Base-by-base conservation (phyloP, 2,797 vertebrate species). In the Poliocrania exsul region DNA sequence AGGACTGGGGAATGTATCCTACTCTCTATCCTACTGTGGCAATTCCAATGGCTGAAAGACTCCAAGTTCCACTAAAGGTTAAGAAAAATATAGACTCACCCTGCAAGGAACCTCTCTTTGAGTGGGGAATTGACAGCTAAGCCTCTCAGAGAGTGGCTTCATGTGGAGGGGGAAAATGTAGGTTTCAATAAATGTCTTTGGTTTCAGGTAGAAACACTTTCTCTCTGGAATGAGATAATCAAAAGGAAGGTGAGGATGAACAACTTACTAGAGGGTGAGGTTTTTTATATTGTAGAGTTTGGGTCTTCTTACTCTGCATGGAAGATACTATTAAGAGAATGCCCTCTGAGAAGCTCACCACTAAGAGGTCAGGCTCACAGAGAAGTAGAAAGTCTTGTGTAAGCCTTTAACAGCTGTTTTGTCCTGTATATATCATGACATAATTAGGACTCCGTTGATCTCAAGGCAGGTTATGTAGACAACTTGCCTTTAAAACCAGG, bases 301-400 rank as follows among this genome's bases (percentile, higher is more conserved):
- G 2, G n/a, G 0, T 0, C 2, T 50, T 46, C 81, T 81, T 10
- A 54, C 13, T 7, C 54, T 75, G 10, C 9, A 33, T 1, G 86
- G 40, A 67, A 71, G 25, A 44, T 16, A 10, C 1, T 13, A 2
- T 18, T 58, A 62, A 35, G 4, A 46, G 19, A 46, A 72, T 53
- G 20, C 13, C 5, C 42, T 67, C 35, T 40, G 44, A 72, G 50
- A 33, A 86, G 33, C 8, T 88, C 74, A 44, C 7, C 28, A n/a
- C 31, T 51, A 14, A 42, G 40, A 81, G 69, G 12, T 56, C 20
- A 70, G 31, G 14, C 16, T 85, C 28, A 25, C 8, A 64, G 15
- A 88, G 24, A 64, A 50, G 33, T 1, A 46, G 40, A 37, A 57
- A 15, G 11, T 42, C n/a, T 51, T 33, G 6, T 31, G 24, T 31